A percentile compares a stretch with the other conserved stretches of the same genome.
Evolutionary conservation across 2,113 vertebrate species (phyloP).

Genomic region (Camelus dromedarius): DNA sequence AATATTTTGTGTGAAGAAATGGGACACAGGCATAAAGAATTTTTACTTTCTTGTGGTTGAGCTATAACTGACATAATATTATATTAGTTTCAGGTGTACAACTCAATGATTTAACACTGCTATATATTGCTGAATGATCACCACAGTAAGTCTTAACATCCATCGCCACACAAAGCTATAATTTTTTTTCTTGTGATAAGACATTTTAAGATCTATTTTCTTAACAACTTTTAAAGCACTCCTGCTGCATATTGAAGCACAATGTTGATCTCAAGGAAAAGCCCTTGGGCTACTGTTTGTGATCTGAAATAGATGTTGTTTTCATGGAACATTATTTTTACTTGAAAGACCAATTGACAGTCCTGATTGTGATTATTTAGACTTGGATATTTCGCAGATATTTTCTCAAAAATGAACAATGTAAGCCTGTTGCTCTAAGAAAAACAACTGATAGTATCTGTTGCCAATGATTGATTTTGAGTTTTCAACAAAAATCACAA

Average conservation of each 20-base stretch:
- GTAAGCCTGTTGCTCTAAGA: neutral
- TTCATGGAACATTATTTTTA: neutral
- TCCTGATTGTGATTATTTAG: neutral
- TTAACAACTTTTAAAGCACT: neutral
- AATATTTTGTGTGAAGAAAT: neutral
- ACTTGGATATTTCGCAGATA: neutral
- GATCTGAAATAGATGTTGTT: neutral
- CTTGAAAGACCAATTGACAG: neutral
- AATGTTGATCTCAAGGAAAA: neutral
- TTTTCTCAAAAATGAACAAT: slow-evolving; percentile 31
- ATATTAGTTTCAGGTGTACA: neutral
- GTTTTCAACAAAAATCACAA: neutral
- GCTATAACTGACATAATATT: neutral
- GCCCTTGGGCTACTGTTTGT: accelerated
- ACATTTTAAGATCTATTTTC: neutral
- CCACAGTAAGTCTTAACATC: neutral
- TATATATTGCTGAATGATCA: neutral
- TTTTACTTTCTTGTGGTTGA: neutral
- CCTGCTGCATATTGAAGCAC: neutral
- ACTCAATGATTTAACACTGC: neutral
- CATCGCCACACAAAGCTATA: neutral
- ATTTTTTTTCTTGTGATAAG: neutral
- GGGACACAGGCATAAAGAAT: neutral
- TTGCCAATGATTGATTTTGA: neutral
- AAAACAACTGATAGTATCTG: neutral